phyloP scores from a whole-genome alignment of 2,113 vertebrate genomes.

The Cryptomyrus ogoouensis region DNA sequence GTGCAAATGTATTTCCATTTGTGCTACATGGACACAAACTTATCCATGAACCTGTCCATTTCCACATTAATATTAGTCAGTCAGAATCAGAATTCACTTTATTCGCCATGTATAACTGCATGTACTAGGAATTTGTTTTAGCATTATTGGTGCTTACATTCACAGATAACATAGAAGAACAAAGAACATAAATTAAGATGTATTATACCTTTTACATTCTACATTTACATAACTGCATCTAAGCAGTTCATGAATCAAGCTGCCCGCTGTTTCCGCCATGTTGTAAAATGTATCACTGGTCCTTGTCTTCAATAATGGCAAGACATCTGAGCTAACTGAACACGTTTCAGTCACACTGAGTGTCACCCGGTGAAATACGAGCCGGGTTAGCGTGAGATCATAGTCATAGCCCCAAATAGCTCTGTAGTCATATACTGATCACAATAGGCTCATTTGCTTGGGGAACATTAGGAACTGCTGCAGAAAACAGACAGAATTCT shows the following conservation, averaged over 20 bases:
- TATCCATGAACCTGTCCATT: not conserved
- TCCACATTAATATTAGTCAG: too few species aligned
- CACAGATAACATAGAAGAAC: too few species aligned
- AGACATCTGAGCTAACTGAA: not conserved
- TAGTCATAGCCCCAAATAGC: not conserved
- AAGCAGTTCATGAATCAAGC: not conserved
- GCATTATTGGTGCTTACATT: too few species aligned
- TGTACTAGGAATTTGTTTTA: too few species aligned
- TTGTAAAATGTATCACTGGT: not conserved
- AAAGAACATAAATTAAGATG: not conserved
- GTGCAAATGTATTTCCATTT: not conserved
- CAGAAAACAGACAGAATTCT: not conserved
- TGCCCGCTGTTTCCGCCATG: not conserved
- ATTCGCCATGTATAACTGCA: too few species aligned
- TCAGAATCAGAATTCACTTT: too few species aligned
- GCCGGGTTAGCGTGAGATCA: not conserved
- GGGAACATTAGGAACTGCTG: not conserved
- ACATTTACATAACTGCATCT: not conserved
- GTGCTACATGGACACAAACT: not conserved
- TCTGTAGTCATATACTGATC: not conserved
- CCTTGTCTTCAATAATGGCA: not conserved
- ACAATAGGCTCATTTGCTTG: not conserved
- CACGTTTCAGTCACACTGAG: not conserved
- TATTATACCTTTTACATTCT: not conserved
- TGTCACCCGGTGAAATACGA: not conserved